phyloP scores from a whole-genome alignment of 64 coral and sea anemone genomes.

The Montipora cactus region DNA sequence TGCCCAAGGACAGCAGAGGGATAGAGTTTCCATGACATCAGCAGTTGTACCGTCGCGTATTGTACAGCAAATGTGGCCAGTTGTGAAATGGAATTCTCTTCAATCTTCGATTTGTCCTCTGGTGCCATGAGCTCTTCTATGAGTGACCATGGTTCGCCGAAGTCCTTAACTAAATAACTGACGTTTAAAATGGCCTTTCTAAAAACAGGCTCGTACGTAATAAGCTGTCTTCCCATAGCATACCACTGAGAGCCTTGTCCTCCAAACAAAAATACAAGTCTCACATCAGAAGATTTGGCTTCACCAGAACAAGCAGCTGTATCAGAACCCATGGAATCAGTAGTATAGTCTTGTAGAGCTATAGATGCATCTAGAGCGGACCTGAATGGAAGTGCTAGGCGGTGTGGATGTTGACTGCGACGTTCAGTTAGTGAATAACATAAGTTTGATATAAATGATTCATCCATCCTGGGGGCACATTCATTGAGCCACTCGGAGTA shows the following conservation, averaged over 20 bases:
- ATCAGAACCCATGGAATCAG: conserved; percentile 26
- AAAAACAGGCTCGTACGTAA: conserved; percentile 57
- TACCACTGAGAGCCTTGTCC: conserved; percentile 84
- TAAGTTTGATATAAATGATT: neutral
- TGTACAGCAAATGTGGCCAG: conserved; percentile 79
- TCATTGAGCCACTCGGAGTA: conserved; percentile 34
- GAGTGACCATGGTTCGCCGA: conserved; percentile 52
- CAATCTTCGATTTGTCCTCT: conserved; percentile 60
- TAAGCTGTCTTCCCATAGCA: conserved; percentile 78
- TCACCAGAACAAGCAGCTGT: conserved; percentile 10
- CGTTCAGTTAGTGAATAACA: conserved; percentile 66
- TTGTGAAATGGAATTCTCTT: conserved; percentile 64
- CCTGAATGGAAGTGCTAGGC: conserved; percentile 41
- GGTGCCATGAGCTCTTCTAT: conserved; percentile 44
- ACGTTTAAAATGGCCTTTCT: conserved; percentile 53
- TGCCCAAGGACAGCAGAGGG: conserved; percentile 87
- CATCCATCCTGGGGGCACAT: neutral
- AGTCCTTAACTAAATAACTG: conserved; percentile 20
- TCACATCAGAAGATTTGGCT: neutral
- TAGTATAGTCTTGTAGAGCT: neutral
- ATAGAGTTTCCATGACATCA: conserved; percentile 78
- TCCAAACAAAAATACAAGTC: conserved; percentile 81
- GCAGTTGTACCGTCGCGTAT: conserved; percentile 63
- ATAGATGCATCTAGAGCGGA: conserved; percentile 25
- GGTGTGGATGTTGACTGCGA: conserved; percentile 29